Conservation (phyloP, 1,140 invertebrate genomes). For the Solenopsis fugax region DNA sequence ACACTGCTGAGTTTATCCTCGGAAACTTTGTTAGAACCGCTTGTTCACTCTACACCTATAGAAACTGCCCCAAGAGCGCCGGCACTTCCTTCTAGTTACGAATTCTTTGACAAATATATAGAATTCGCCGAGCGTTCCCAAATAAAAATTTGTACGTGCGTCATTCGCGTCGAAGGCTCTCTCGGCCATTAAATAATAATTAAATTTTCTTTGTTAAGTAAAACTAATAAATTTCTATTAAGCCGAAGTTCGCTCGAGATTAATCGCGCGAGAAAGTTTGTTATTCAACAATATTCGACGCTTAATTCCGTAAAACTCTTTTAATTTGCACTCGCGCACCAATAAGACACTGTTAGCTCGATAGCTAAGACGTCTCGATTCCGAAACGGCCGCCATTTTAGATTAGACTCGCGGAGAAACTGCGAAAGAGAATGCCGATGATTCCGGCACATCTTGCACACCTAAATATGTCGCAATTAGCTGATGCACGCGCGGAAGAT, state of each 20-base stretch:
- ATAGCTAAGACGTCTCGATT: background rate
- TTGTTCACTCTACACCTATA: slow-evolving; percentile 30
- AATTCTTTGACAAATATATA: slow-evolving; percentile 47
- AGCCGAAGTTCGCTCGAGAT: slow-evolving; percentile 14
- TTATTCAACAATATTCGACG: slow-evolving; percentile 4
- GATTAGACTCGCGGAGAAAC: background rate
- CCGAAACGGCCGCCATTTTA: background rate
- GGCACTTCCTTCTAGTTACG: slow-evolving; percentile 23
- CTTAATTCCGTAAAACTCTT: slow-evolving; percentile 1
- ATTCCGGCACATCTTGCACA: slow-evolving; percentile 40
- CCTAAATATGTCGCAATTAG: slow-evolving; percentile 69
- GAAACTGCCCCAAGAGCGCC: slow-evolving; percentile 1
- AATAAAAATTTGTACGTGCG: slow-evolving; percentile 23
- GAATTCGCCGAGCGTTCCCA: background rate
- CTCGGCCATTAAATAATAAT: slow-evolving; percentile 24
- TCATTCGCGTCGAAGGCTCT: background rate
- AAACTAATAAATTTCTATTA: slow-evolving; percentile 48
- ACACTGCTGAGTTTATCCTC: slow-evolving; percentile 9
- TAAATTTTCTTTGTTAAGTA: slow-evolving; percentile 18
- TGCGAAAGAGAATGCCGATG: slow-evolving; percentile 6
- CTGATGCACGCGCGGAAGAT: slow-evolving; percentile 57
- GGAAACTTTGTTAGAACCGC: slow-evolving; percentile 59
- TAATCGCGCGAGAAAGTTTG: slow-evolving; percentile 33
- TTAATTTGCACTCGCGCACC: background rate
- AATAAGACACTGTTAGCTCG: background rate